phyloP scores from a whole-genome alignment of 2,113 vertebrate species.

The Epinephelus lanceolatus region DNA sequence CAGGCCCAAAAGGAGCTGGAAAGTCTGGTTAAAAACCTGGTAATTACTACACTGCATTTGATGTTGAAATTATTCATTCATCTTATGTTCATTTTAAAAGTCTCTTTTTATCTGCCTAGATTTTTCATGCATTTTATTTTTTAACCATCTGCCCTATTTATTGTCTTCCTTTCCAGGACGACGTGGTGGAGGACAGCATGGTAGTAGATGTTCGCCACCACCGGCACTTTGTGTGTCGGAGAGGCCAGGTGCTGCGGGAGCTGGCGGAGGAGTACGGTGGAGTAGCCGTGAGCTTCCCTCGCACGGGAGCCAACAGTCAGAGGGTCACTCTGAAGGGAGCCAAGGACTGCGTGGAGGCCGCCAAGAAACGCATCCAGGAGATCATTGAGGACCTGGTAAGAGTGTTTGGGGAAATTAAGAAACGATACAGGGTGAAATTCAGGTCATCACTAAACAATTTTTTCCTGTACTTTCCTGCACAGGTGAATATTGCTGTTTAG shows the following conservation, averaged over 20 bases:
- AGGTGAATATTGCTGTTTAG: neutral
- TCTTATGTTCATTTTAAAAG: neutral
- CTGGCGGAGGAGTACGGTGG: conserved; percentile 88
- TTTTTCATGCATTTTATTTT: neutral
- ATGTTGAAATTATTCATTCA: neutral
- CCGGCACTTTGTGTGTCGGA: conserved; percentile 86
- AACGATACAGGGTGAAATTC: neutral
- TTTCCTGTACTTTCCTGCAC: neutral
- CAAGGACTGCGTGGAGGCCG: conserved; percentile 87
- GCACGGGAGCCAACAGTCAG: conserved; percentile 84
- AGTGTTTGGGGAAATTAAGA: neutral
- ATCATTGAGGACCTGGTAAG: conserved; percentile 86
- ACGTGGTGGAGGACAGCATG: conserved; percentile 87
- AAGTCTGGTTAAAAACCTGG: conserved; percentile 86
- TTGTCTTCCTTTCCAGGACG: conserved; percentile 75
- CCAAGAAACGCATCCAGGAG: conserved; percentile 86
- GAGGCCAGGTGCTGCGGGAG: conserved; percentile 86
- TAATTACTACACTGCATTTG: conserved; percentile 25
- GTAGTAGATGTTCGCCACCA: conserved; percentile 85
- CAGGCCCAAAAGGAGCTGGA: conserved; percentile 86
- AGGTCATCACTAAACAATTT: too few species aligned
- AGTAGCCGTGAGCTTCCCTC: conserved; percentile 87
- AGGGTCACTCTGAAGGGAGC: conserved; percentile 86
- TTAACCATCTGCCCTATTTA: neutral
- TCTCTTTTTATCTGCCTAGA: neutral